Evolutionary conservation across 2,797 vertebrate genomes (phyloP), one percentile per base, ranked within the genome.

Genomic region (Anisognathus igniventris): DNA sequence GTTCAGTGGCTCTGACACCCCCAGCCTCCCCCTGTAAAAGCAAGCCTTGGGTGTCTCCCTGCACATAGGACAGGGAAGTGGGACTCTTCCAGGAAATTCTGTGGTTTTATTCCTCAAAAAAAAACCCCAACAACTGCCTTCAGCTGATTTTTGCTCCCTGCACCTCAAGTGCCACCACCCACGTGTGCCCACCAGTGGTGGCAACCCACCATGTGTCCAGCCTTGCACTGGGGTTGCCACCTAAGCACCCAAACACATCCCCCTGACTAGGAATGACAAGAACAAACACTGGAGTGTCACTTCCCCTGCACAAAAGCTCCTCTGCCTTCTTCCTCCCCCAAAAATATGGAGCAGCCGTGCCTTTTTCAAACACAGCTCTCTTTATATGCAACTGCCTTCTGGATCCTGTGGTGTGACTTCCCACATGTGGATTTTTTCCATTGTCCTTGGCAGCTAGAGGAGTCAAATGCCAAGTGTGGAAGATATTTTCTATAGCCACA

Each of bases 381-480:
- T 62, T 66, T 14, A 0, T 10, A 13, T 72, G 87, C 56, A 72
- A 25, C 39, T 65, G 40, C 74, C 73, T 86, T 81, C 88, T 95
- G 83, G 81, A 89, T 82, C 90, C 86, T 72, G 73, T 12, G 48
- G 80, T 82, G 83, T 28, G 79, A 54, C 64, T 92, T 92, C 88
- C 95, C 93, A 87, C 75, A 81, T 44, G 45, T 1, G 4, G 42
- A 10, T 92, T 91, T 84, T 94, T 93, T 68, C 93, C 92, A 77
- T 82, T 95, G 75, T 91, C 81, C 88, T 92, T 82, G 86, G 94
- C 89, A 95, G 94, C 92, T 56, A 73, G 4, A 92, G 31, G 77
- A 94, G 74, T 66, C 90, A 65, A 90, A 87, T 82, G 92, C 94
- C 91, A 96, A 95, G 71, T 27, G 48, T 95, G 80, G 94, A 94